These are phyloP conservation scores for Pseudochaenichthys georgianus DNA, from an alignment of 2,797 vertebrate species.

Conservation along the genomic window DNA sequence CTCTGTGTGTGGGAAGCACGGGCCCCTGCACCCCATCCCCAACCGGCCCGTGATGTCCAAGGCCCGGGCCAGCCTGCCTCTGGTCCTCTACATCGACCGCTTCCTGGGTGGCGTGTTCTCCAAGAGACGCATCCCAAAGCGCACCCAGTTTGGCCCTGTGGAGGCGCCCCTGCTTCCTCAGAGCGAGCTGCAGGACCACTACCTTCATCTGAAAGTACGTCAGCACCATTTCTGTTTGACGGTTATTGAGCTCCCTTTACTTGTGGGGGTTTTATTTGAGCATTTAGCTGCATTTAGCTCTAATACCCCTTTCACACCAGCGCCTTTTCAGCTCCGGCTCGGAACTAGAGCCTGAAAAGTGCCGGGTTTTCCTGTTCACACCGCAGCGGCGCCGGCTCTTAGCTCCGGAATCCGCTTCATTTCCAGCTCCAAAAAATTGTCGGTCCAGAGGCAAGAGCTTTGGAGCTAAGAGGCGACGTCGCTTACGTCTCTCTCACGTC, in stretches of 20 bases:
- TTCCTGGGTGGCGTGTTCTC: conserved; percentile 95
- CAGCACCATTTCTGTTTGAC: not conserved
- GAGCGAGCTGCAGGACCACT: conserved; percentile 90
- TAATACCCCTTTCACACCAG: too few species aligned
- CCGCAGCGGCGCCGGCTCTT: too few species aligned
- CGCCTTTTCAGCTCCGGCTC: too few species aligned
- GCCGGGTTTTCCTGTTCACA: too few species aligned
- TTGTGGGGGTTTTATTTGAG: not conserved
- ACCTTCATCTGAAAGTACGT: conserved; percentile 93
- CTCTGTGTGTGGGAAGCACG: conserved; percentile 92
- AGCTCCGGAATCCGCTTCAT: too few species aligned
- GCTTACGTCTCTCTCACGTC: too few species aligned
- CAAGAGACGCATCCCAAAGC: conserved; percentile 95
- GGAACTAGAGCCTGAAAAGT: too few species aligned
- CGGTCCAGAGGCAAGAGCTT: too few species aligned
- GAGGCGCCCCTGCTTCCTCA: conserved; percentile 93
- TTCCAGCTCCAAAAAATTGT: too few species aligned
- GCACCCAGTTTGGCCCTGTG: conserved; percentile 96
- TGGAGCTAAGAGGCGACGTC: too few species aligned
- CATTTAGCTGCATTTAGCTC: not conserved
- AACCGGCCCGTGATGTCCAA: conserved; percentile 94
- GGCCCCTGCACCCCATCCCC: conserved; percentile 94
- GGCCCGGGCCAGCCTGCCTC: conserved; percentile 94
- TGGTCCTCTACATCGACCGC: conserved; percentile 95
- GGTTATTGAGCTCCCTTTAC: not conserved